phyloP scores from a whole-genome alignment of 2,113 vertebrate genomes.

The Hippocampus abdominalis region DNA sequence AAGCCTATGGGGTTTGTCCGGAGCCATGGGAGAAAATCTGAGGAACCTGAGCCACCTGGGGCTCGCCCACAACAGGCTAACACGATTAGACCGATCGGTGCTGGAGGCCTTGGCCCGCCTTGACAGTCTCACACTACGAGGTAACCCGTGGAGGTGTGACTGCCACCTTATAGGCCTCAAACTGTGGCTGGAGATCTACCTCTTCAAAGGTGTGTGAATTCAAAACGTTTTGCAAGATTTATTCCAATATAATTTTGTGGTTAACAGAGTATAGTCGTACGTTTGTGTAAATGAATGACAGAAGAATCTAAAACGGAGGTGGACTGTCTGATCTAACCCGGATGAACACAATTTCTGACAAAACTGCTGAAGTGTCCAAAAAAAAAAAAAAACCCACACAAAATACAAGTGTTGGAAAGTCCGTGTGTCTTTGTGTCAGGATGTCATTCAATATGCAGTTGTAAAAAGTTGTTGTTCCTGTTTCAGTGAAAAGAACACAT shows the following conservation, averaged over 20 bases:
- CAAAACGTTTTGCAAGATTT: neutral
- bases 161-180: slow-evolving; percentile 89
- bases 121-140: slow-evolving; percentile 79
- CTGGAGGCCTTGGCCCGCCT: slow-evolving; percentile 83
- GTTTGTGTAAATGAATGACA: neutral
- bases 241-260: neutral
- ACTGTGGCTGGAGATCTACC: slow-evolving; percentile 93
- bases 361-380: neutral
- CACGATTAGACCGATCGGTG: slow-evolving; percentile 78
- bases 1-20: slow-evolving; percentile 78
- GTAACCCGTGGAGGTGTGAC: slow-evolving; percentile 92
- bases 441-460: neutral
- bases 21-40: slow-evolving; percentile 78
- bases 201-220: slow-evolving; percentile 83
- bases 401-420: neutral
- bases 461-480: no score
- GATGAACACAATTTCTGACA: neutral
- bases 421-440: neutral
- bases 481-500: no score
- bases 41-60: slow-evolving; percentile 84
- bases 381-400: neutral
- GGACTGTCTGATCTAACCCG: neutral
- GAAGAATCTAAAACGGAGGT: neutral
- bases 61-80: slow-evolving; percentile 83
- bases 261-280: neutral